Conservation (phyloP, 2,797 vertebrate species). For the Myotis myotis region DNA sequence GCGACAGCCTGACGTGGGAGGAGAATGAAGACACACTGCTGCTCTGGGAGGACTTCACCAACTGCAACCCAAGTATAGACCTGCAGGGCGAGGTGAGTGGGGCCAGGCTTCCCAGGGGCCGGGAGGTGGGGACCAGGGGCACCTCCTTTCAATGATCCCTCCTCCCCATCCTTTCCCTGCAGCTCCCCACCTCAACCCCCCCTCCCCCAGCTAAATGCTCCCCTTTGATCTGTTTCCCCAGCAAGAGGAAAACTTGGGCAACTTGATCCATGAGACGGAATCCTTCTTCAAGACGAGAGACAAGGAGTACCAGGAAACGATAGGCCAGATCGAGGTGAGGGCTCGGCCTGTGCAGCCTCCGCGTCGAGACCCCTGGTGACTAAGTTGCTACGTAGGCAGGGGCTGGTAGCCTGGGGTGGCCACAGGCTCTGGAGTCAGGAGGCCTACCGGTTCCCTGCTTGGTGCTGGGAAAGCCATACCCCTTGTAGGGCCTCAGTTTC, state of each 20-base stretch:
- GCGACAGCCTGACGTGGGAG: slow-evolving; percentile 98
- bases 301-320: slow-evolving; percentile 98
- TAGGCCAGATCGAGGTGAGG: slow-evolving; percentile 97
- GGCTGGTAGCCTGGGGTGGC: neutral
- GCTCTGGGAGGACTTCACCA: slow-evolving; percentile 98
- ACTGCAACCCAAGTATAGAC: slow-evolving; percentile 90
- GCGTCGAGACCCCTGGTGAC: fast-evolving
- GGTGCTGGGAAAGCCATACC: fast-evolving
- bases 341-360: fast-evolving
- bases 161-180: fast-evolving
- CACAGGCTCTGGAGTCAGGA: neutral
- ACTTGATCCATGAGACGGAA: slow-evolving; percentile 96
- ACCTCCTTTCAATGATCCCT: fast-evolving
- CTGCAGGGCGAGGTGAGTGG: slow-evolving; percentile 85
- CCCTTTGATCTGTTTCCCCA: slow-evolving; percentile 58
- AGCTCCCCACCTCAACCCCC: fast-evolving
- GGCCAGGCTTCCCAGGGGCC: neutral
- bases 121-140: fast-evolving
- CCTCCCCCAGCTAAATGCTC: neutral
- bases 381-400: neutral
- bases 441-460: neutral
- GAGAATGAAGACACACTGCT: slow-evolving; percentile 97
- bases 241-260: slow-evolving; percentile 96
- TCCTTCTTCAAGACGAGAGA: slow-evolving; percentile 97
- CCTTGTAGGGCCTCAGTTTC: neutral